A percentile compares a stretch with the other conserved stretches of the same genome.
These are phyloP conservation scores for Aphidoletes aphidimyza DNA, from an alignment of 2,888 invertebrate species.

Conservation along the genomic window DNA sequence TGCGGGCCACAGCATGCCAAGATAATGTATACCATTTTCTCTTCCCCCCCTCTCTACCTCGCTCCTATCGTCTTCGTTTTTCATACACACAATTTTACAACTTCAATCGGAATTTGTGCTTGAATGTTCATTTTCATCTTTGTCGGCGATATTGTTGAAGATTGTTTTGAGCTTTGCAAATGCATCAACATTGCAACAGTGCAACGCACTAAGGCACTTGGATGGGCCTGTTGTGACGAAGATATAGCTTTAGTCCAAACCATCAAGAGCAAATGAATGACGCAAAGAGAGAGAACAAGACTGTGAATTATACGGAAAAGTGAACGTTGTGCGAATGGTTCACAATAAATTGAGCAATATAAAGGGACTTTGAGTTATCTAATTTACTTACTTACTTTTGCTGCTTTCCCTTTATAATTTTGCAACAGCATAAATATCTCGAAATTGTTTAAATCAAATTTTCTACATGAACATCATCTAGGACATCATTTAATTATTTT, in stretches of 20 bases:
- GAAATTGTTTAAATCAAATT: constrained; percentile 48
- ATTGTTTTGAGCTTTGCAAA: background rate
- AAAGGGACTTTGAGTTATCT: constrained; percentile 42
- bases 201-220: too few relatives aligned
- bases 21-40: background rate
- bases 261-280: too few relatives aligned
- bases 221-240: too few relatives aligned
- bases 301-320: background rate
- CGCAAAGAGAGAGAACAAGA: too few relatives aligned
- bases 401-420: constrained; percentile 14
- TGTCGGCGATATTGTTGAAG: constrained; percentile 12
- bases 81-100: background rate
- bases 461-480: constrained; percentile 45
- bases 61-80: background rate
- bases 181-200: background rate
- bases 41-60: too few relatives aligned
- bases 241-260: too few relatives aligned
- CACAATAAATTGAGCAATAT: constrained; percentile 45
- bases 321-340: background rate
- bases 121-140: constrained; percentile 7
- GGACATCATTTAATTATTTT: constrained; percentile 44
- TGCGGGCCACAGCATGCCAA: background rate
- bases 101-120: background rate
- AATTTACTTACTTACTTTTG: constrained; percentile 44
- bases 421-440: constrained; percentile 51